These are phyloP conservation scores for Seira ritae DNA, from an alignment of 2,888 invertebrate species.

Conservation along the genomic window DNA sequence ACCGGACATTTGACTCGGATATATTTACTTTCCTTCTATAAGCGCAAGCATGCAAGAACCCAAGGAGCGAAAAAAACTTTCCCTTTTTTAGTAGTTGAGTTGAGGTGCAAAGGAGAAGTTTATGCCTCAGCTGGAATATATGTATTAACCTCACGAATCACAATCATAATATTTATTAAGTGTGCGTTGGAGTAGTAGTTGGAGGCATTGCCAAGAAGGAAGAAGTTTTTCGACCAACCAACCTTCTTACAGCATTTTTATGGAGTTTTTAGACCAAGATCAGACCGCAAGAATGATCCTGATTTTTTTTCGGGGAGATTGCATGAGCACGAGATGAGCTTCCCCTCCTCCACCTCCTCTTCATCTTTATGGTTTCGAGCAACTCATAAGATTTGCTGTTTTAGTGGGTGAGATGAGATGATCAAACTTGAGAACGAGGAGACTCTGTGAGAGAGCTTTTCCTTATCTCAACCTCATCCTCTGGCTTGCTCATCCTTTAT, in stretches of 20 bases:
- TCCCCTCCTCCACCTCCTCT: background rate
- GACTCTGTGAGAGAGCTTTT: too few species aligned
- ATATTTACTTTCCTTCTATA: slow-evolving; percentile 49
- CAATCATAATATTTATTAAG: background rate
- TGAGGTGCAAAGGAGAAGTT: too few species aligned
- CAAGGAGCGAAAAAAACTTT: background rate
- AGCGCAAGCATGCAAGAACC: too few species aligned
- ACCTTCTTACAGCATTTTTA: too few species aligned
- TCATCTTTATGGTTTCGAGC: background rate
- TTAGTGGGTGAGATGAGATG: background rate
- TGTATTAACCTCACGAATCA: too few species aligned
- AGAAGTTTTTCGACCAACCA: background rate
- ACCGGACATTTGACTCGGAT: slow-evolving; percentile 60
- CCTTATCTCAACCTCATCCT: background rate
- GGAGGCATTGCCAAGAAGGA: too few species aligned
- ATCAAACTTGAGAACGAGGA: background rate
- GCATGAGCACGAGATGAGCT: background rate
- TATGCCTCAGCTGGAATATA: too few species aligned
- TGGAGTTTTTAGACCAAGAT: too few species aligned
- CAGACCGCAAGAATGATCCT: too few species aligned
- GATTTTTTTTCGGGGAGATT: too few species aligned
- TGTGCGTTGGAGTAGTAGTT: background rate
- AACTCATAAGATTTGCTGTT: background rate
- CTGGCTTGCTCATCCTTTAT: background rate
- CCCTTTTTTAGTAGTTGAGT: background rate